Conservation (phyloP, 2,888 invertebrate species). For the Cephus sareptanus region DNA sequence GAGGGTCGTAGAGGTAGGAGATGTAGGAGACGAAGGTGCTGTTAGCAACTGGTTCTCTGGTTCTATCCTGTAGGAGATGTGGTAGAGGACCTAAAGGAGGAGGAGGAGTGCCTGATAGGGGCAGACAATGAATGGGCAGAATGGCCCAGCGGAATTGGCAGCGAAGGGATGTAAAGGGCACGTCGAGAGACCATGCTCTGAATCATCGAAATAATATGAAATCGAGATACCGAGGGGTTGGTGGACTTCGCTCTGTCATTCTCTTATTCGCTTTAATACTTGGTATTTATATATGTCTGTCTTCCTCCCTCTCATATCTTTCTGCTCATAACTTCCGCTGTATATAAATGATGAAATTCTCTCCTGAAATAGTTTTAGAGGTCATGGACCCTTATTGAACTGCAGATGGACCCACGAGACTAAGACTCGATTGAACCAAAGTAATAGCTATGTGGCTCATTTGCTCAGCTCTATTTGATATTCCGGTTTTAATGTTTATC, state of each 20-base stretch:
- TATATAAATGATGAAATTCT: neutral
- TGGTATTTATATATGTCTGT: neutral
- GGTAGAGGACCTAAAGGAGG: neutral
- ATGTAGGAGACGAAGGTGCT: conserved; percentile 9
- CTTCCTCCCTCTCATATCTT: neutral
- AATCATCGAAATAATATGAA: conserved; percentile 7
- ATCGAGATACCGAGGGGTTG: neutral
- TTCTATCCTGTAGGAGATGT: conserved; percentile 14
- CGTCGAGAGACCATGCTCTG: conserved; percentile 4
- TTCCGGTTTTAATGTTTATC: neutral
- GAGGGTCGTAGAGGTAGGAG: conserved; percentile 6
- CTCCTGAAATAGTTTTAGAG: neutral
- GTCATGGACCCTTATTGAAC: neutral
- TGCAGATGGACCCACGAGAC: neutral
- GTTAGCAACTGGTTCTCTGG: conserved; percentile 14
- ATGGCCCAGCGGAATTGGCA: neutral
- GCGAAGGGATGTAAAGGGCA: conserved; percentile 14
- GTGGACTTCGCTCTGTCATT: neutral
- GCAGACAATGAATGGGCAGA: conserved; percentile 19
- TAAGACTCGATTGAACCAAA: neutral
- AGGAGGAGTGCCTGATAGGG: conserved; percentile 10
- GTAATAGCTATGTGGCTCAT: neutral
- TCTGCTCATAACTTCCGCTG: neutral
- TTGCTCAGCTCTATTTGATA: neutral
- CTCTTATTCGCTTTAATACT: neutral